Percentiles rank a stretch among this genome's conserved stretches.
These are phyloP conservation scores for Philereme transversata DNA, from an alignment of 2,888 invertebrate genomes.

Conservation along the genomic window DNA sequence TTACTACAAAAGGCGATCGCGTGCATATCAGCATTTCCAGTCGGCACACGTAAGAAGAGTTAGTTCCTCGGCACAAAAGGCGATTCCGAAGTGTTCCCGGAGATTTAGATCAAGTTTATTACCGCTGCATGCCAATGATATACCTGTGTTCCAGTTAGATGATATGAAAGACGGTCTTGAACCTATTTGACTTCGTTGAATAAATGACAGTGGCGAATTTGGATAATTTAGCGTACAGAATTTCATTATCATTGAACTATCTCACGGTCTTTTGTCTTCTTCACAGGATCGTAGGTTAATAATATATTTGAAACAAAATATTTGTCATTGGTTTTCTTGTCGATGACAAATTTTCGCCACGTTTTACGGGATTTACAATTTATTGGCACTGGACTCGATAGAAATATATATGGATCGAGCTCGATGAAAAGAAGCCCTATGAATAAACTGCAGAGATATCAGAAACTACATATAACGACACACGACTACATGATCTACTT, in stretches of 20 bases:
- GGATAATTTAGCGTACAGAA: conserved; percentile 45
- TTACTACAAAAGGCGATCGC: neutral
- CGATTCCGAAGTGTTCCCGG: conserved; percentile 14
- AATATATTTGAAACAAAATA: conserved; percentile 11
- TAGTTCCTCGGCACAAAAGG: conserved; percentile 16
- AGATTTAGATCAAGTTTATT: conserved; percentile 36
- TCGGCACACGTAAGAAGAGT: conserved; percentile 1
- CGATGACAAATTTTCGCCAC: conserved; percentile 12
- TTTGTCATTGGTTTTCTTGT: conserved; percentile 5
- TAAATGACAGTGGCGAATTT: conserved; percentile 45
- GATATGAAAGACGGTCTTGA: conserved; percentile 15
- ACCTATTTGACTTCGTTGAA: conserved; percentile 30
- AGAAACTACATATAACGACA: neutral
- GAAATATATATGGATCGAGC: too few relatives aligned
- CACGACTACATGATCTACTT: neutral
- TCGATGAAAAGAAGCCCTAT: too few relatives aligned
- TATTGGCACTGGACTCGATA: too few relatives aligned
- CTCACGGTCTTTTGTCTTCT: conserved; percentile 36
- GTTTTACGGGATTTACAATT: conserved; percentile 11
- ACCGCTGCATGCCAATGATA: conserved; percentile 40
- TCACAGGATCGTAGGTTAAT: conserved; percentile 12
- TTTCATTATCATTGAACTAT: conserved; percentile 40
- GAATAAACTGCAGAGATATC: too few relatives aligned
- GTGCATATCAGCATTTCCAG: conserved; percentile 8
- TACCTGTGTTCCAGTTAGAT: conserved; percentile 22